Percentiles rank a stretch among this genome's conserved stretches.
Evolutionary conservation across 2,888 invertebrate species (phyloP).

Genomic region (Clistopyga incitator): DNA sequence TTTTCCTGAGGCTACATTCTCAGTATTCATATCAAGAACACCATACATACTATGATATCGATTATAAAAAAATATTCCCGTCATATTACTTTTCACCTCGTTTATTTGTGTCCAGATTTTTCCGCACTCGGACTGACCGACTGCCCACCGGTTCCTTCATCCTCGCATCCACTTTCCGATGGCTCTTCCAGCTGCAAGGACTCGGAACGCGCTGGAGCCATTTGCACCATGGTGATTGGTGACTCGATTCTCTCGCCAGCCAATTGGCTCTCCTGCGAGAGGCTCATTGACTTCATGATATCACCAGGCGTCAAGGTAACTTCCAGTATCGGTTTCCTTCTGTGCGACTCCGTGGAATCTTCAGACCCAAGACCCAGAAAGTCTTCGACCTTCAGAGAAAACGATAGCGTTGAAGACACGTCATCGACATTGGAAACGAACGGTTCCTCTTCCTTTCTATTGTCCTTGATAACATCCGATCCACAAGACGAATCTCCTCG

Average conservation of each 20-base stretch:
- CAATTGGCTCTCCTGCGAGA: slow-evolving; percentile 69
- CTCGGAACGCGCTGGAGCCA: slow-evolving; percentile 66
- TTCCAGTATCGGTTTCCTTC: slow-evolving; percentile 62
- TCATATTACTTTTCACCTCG: slow-evolving; percentile 34
- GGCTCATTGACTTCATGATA: slow-evolving; percentile 62
- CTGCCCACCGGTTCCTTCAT: slow-evolving; percentile 30
- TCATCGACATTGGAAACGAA: slow-evolving; percentile 59
- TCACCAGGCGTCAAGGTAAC: slow-evolving; percentile 65
- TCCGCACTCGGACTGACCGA: background rate
- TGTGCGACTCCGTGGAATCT: slow-evolving; percentile 12
- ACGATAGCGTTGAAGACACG: slow-evolving; percentile 65
- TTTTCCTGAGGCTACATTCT: too few species aligned
- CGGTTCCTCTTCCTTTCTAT: slow-evolving; percentile 17
- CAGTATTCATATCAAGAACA: too few species aligned
- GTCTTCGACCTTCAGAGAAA: slow-evolving; percentile 72
- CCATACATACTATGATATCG: background rate
- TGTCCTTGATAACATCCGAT: slow-evolving; percentile 25
- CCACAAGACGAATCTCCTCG: slow-evolving; percentile 1
- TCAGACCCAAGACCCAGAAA: slow-evolving; percentile 69
- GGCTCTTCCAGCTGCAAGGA: slow-evolving; percentile 48
- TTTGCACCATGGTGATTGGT: slow-evolving; percentile 75
- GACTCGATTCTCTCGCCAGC: slow-evolving; percentile 69
- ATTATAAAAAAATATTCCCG: slow-evolving; percentile 51
- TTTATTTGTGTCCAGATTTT: slow-evolving; percentile 35
- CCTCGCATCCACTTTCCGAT: slow-evolving; percentile 24